Evolutionary conservation across 2,113 vertebrate species (phyloP).

Genomic region (Crotalus viridis): DNA sequence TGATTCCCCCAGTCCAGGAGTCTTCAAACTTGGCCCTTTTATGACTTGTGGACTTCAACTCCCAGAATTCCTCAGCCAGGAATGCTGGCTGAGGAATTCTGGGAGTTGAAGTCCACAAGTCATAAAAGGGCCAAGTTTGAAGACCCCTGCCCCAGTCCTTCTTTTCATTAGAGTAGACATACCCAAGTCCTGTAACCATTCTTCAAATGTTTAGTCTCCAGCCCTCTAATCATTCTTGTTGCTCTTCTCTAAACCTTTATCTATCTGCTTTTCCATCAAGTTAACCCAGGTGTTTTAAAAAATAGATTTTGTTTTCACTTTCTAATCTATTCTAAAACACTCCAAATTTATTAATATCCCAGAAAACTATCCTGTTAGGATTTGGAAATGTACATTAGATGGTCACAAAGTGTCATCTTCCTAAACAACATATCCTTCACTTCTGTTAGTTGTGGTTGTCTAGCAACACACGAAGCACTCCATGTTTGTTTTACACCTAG

Average conservation of each 20-base stretch:
- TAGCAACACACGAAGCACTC: neutral
- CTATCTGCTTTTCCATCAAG: neutral
- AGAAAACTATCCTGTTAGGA: neutral
- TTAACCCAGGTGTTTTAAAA: neutral
- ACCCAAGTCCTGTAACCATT: neutral
- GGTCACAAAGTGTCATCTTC: neutral
- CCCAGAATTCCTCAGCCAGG: too few relatives aligned
- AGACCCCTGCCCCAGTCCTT: neutral
- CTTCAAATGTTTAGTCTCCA: neutral
- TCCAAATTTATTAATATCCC: neutral
- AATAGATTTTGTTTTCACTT: neutral
- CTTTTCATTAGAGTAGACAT: neutral
- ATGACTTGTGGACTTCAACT: too few relatives aligned
- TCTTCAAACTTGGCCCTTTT: too few relatives aligned
- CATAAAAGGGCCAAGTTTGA: too few relatives aligned
- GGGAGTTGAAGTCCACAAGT: too few relatives aligned
- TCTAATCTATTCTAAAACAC: neutral
- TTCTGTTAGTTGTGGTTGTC: neutral
- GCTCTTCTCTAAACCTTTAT: neutral
- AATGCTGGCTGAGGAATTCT: too few relatives aligned
- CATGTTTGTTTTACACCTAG: neutral
- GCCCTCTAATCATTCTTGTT: neutral
- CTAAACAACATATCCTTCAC: neutral
- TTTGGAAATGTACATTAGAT: neutral
- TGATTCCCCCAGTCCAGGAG: neutral